Evolutionary conservation across 2,888 invertebrate species (phyloP), one percentile per base, ranked within the genome.

Genomic region (Campoplex capitator): DNA sequence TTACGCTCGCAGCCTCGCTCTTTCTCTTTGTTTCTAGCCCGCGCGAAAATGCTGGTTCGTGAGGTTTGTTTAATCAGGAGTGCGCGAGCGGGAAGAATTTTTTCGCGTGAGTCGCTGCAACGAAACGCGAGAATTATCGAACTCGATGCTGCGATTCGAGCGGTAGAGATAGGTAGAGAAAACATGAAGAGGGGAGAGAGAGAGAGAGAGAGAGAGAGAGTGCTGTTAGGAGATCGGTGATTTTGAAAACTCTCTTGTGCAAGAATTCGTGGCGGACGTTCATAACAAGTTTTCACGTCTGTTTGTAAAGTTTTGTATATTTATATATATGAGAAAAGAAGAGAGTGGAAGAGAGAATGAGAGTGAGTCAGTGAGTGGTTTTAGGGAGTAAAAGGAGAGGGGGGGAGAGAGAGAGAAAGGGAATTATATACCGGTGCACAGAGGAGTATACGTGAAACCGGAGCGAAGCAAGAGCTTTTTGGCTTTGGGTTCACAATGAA

Each of bases 401-500:
- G n/a, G 23, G 23, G 0, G 42, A 3, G 42, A 42, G 42, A 42
- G 42, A 38, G 45, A 45, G 11, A 45, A 13, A 45, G 13, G 13
- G 13, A 45, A 45, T 45, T 45, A 45, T 45, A 45, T 45, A 45
- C 45, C 1, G 38, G 32, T 73, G 32, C 7, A 32, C 32, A 9
- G 13, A 35, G 48, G 23, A 23, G 35, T 70, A 38, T 45, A 28
- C 79, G 62, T 28, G 48, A 78, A 82, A 74, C 35, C 42, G 65
- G 35, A 80, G 42, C 75, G 67, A 62, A 18, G 16, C n/a, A 23
- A 51, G 68, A 74, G 84, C 81, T 76, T 81, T 86, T 70, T 74
- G 68, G 81, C 83, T 83, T 73, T 67, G 79, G 48, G 45, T 75
- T 79, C 77, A 82, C 84, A 81, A 84, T 84, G 86, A 81, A 82